phyloP scores from a whole-genome alignment of 2,888 invertebrate genomes.

The Epicampocera succincta region DNA sequence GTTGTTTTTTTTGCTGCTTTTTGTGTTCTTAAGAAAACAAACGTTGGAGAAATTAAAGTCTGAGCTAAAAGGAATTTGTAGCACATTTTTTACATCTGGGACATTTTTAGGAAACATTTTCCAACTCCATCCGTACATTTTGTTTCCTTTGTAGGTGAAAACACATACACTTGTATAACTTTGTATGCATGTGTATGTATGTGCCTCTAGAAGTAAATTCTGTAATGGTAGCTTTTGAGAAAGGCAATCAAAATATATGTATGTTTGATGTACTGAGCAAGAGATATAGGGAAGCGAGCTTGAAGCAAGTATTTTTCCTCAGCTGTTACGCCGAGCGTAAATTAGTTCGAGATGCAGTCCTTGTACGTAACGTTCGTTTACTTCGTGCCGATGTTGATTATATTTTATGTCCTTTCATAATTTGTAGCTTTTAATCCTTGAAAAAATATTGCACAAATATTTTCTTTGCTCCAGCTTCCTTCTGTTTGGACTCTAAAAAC shows the following conservation, averaged over 20 bases:
- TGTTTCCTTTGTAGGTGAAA: not conserved
- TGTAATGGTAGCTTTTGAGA: slow-evolving; percentile 15
- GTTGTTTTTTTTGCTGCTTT: not conserved
- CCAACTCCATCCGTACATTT: not conserved
- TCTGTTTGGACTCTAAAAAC: slow-evolving; percentile 48
- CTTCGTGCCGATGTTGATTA: slow-evolving; percentile 58
- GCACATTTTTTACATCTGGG: slow-evolving; percentile 67
- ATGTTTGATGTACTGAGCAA: slow-evolving; percentile 5
- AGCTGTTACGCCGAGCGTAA: slow-evolving; percentile 63
- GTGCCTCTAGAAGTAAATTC: not conserved
- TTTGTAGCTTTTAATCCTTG: slow-evolving; percentile 49
- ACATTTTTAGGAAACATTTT: slow-evolving; percentile 44
- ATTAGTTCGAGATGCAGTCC: slow-evolving; percentile 2
- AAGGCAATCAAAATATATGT: slow-evolving; percentile 55
- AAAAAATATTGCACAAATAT: slow-evolving; percentile 54
- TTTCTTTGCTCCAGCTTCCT: slow-evolving; percentile 8
- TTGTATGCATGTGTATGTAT: not conserved
- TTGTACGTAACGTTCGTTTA: slow-evolving; percentile 43
- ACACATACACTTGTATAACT: too few relatives aligned
- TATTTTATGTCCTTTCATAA: slow-evolving; percentile 56
- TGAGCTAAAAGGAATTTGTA: slow-evolving; percentile 18
- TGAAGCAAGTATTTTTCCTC: slow-evolving; percentile 57
- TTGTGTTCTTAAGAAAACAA: slow-evolving; percentile 31
- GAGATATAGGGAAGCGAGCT: slow-evolving; percentile 47
- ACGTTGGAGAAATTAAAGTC: slow-evolving; percentile 15